A percentile compares a stretch with the other conserved stretches of the same genome.
Evolutionary conservation across 2,888 invertebrate species (phyloP).

Genomic region (Linyphia triangularis): DNA sequence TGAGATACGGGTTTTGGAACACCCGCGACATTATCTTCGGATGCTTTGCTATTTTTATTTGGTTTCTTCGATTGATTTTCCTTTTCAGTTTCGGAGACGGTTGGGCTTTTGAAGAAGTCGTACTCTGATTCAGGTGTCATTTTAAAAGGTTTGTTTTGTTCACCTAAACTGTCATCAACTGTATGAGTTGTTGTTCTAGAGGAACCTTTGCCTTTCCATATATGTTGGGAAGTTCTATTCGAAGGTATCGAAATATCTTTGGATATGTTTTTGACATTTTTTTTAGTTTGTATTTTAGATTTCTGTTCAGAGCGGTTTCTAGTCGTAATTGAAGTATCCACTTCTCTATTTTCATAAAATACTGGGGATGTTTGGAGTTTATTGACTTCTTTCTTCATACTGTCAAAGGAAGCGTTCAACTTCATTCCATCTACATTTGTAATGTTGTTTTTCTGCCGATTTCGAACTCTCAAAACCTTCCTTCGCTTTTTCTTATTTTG

Average conservation of each 20-base stretch:
- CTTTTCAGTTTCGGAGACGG: not conserved
- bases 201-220: slow-evolving; percentile 1
- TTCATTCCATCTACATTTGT: not conserved
- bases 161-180: not conserved
- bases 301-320: not conserved
- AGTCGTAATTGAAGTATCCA: not conserved
- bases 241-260: not conserved
- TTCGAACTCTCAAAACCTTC: slow-evolving; percentile 46
- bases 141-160: not conserved
- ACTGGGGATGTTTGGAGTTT: not conserved
- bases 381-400: not conserved
- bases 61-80: not conserved
- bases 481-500: slow-evolving; percentile 40
- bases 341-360: not conserved
- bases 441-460: slow-evolving; percentile 2
- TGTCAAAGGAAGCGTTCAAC: not conserved
- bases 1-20: not conserved
- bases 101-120: not conserved
- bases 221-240: not conserved
- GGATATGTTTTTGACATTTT: not conserved
- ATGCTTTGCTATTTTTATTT: not conserved
- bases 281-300: not conserved
- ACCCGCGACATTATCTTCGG: not conserved
- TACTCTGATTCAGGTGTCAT: not conserved
- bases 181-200: not conserved